phyloP scores from a whole-genome alignment of 2,888 invertebrate species.

The Celastrina argiolus region DNA sequence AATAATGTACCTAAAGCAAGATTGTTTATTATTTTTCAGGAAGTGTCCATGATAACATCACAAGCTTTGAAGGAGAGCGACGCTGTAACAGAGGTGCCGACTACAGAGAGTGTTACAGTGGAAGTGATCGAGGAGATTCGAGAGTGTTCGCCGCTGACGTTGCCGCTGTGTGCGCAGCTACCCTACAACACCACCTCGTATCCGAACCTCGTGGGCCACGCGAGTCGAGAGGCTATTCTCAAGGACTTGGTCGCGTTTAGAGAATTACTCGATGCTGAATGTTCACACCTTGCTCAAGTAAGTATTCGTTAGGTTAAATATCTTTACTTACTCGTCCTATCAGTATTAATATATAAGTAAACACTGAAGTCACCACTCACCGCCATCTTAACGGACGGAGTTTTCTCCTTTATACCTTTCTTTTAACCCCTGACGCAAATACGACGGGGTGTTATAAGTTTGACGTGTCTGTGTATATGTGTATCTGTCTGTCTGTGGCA shows the following conservation, averaged over 20 bases:
- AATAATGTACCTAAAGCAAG: too few species aligned
- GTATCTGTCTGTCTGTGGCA: too few species aligned
- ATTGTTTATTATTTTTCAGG: constrained; percentile 45
- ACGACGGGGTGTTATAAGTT: too few species aligned
- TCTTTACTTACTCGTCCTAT: too few species aligned
- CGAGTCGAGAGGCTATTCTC: constrained; percentile 79
- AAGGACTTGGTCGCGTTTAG: constrained; percentile 88
- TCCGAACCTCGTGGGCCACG: constrained; percentile 87
- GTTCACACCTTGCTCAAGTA: constrained; percentile 88
- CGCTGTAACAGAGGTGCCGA: constrained; percentile 54
- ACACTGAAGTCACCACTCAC: too few species aligned
- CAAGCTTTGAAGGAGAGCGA: constrained; percentile 62
- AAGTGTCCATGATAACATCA: constrained; percentile 68
- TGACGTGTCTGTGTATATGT: too few species aligned
- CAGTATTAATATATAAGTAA: too few species aligned
- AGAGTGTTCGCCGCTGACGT: constrained; percentile 81
- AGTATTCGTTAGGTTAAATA: too few species aligned
- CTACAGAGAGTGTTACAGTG: constrained; percentile 55
- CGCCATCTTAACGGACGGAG: too few species aligned
- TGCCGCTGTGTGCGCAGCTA: constrained; percentile 83
- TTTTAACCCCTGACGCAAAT: too few species aligned
- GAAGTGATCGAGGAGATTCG: constrained; percentile 79
- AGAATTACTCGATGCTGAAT: constrained; percentile 93
- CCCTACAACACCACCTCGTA: constrained; percentile 89
- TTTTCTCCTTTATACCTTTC: too few species aligned